Evolutionary conservation across 2,797 vertebrate species (phyloP).

Genomic region (Scolopax rusticola): DNA sequence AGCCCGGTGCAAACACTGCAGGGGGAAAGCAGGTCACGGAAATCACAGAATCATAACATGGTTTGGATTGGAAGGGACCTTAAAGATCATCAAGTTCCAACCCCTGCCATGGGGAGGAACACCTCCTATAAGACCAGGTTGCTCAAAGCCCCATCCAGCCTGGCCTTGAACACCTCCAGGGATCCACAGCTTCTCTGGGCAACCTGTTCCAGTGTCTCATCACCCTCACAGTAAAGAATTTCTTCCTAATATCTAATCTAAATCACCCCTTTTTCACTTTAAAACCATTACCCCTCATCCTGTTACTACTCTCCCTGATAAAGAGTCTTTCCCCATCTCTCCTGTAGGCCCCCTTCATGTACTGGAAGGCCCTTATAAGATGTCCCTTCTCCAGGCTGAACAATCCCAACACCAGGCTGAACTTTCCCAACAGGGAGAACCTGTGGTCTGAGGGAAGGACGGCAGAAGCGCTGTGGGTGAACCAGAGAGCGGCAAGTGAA

Average conservation of each 20-base stretch:
- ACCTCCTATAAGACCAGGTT: neutral
- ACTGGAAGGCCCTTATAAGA: neutral
- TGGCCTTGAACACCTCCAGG: neutral
- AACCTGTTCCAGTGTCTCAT: neutral
- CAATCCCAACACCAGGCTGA: neutral
- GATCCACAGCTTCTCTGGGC: neutral
- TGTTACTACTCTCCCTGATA: neutral
- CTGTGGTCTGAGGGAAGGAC: neutral
- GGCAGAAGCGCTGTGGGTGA: neutral
- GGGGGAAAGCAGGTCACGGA: neutral
- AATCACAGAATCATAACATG: neutral
- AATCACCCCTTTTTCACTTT: neutral
- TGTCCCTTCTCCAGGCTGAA: neutral
- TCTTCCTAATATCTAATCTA: neutral
- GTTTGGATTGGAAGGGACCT: neutral
- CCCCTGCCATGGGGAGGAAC: neutral
- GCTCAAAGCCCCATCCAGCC: neutral
- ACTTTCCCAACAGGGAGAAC: neutral
- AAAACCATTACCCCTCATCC: neutral
- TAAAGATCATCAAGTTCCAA: neutral
- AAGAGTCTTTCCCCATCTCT: neutral
- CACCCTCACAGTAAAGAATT: neutral
- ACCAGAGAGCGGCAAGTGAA: accelerated
- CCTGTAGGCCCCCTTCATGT: neutral
- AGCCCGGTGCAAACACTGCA: accelerated